Evolutionary conservation across 1,140 invertebrate genomes (phyloP), one percentile per base, ranked within the genome.

Genomic region (Cheumatopsyche charites): DNA sequence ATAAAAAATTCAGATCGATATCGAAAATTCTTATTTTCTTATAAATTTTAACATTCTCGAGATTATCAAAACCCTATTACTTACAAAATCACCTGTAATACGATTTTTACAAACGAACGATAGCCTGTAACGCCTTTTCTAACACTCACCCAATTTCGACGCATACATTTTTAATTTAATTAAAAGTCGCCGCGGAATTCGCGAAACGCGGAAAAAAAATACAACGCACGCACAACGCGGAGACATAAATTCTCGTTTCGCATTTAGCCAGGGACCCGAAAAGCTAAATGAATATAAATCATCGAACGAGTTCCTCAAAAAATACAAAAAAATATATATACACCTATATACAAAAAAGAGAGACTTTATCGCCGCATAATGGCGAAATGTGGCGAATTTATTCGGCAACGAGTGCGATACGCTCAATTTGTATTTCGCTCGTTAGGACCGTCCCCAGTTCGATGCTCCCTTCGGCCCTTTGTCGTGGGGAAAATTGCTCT

Each of bases 341-440:
- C n/a, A n/a, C n/a, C n/a, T n/a, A n/a, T n/a, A n/a, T n/a, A 15
- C 15, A 55, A 6, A 68, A 68, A 68, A 12, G 29, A 45, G 26
- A 23, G 66, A 55, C 66, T 68, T 68, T 68, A 68, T 68, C 49
- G 66, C 23, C 42, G 15, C 15, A 65, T 21, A 65, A 65, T 36
- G 29, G 19, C 3, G 29, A 42, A 65, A 42, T 7, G 65, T n/a
- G n/a, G 45, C n/a, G 43, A 68, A 68, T 68, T 68, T 68, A 68
- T 68, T 68, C 49, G 11, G 65, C 43, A 65, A 65, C 19, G 15
- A 21, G 62, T 15, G 63, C 45, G 63, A 45, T 66, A 66, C 66
- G 66, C n/a, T 15, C 66, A 68, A 68, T 68, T 68, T 68, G 66
- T 68, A 68, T 68, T 68, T 68, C 26, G 3, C 66, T 68, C 66